A percentile compares a stretch with the other conserved stretches of the same genome.
Conservation (phyloP, 1,140 invertebrate genomes). For the Oreohelix idahoensis region DNA sequence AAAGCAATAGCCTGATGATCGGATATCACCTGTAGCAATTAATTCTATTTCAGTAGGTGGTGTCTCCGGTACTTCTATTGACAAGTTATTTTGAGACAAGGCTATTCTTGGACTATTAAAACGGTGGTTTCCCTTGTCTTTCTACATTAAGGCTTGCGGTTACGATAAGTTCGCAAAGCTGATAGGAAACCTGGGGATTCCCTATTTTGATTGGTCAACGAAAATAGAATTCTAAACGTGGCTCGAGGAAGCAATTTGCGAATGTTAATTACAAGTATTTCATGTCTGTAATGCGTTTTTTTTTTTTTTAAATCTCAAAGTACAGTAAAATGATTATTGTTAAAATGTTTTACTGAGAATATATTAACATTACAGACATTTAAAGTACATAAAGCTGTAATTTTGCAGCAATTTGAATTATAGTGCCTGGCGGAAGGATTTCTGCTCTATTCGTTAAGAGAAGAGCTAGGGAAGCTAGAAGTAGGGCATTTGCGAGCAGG, state of each 20-base stretch:
- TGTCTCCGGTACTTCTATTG: no score
- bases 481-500: not conserved
- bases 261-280: not conserved
- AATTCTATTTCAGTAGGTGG: no score
- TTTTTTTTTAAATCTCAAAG: not conserved
- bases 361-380: not conserved
- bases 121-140: no score
- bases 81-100: no score
- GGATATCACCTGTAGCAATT: no score
- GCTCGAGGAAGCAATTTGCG: not conserved
- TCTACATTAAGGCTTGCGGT: no score
- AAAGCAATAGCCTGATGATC: no score
- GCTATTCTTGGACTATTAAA: no score
- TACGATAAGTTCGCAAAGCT: no score
- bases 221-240: slow-evolving; percentile 9
- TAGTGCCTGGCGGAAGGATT: not conserved
- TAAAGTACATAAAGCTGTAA: not conserved
- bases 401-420: not conserved
- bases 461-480: not conserved
- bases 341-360: not conserved
- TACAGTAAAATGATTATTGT: not conserved
- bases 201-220: not conserved
- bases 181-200: no score
- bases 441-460: not conserved
- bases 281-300: no score